A percentile compares a stretch with the other conserved stretches of the same genome.
phyloP scores from a whole-genome alignment of 2,888 invertebrate genomes.

The Actias luna region DNA sequence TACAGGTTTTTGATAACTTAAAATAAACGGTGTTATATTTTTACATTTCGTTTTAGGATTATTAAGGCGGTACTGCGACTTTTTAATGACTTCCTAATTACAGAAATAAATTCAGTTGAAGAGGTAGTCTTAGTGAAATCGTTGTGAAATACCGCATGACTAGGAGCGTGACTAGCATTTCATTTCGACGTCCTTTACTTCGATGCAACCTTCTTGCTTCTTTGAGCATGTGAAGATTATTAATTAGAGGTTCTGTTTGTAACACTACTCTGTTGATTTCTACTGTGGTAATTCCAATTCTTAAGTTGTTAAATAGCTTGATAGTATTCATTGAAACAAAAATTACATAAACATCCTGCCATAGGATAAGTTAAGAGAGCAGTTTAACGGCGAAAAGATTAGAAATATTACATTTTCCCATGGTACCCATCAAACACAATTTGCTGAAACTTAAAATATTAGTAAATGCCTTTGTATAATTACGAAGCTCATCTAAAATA shows the following conservation, averaged over 20 bases:
- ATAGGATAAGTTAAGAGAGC: not conserved
- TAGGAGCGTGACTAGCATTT: slow-evolving; percentile 53
- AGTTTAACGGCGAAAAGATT: not conserved
- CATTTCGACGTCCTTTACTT: slow-evolving; percentile 32
- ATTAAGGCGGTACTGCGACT: slow-evolving; percentile 25
- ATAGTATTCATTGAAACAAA: not conserved
- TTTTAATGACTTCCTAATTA: slow-evolving; percentile 47
- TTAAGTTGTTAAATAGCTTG: not conserved
- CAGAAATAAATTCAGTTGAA: slow-evolving; percentile 41
- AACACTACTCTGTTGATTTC: not conserved
- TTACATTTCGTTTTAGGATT: slow-evolving; percentile 25
- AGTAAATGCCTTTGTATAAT: not conserved
- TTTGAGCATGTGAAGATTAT: slow-evolving; percentile 36
- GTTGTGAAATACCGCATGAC: slow-evolving; percentile 38
- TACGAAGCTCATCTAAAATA: not conserved
- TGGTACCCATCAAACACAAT: not conserved
- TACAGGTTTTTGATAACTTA: slow-evolving; percentile 14
- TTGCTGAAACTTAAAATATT: not conserved
- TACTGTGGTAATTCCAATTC: not conserved
- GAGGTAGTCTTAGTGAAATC: slow-evolving; percentile 37
- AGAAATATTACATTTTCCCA: not conserved
- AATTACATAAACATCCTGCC: not conserved
- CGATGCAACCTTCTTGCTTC: slow-evolving; percentile 37
- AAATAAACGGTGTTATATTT: slow-evolving; percentile 23
- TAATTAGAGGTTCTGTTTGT: slow-evolving; percentile 18